Base-by-base conservation (phyloP, 37 sponge, comb jelly and placozoan genomes). In the Mnemiopsis leidyi region DNA sequence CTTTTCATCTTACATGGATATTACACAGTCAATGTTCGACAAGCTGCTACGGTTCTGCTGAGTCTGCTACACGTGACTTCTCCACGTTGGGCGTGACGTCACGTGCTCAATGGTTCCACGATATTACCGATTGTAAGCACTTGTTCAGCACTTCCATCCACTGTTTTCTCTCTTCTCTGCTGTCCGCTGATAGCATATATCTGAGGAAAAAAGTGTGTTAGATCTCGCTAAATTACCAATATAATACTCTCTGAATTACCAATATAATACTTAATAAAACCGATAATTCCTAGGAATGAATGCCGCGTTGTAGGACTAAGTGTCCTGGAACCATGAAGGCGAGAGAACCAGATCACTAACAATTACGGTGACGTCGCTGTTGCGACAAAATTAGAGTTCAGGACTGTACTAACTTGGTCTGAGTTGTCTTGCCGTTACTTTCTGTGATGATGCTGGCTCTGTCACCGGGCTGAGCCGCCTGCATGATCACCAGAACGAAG, bases 101-200 rank as follows among this genome's bases (percentile, higher is more conserved):
- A 34, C 73, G 36, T 34, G 61, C 29, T 85, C 61, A 85, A 61
- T 85, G 90, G 90, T 85, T 85, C 90, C 90, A 85, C 13, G 90
- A 85, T n/a, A 28, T 25, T 3, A 85, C 35, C 2, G 61, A 85
- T 61, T 85, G 90, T n/a, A 85, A 37, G 24, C 61, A 85, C 29
- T 40, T 38, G 90, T 85, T 85, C n/a, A 85, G 40, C 61, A 85
- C 90, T 40, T 85, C 90, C 90, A 85, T 85, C 90, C 90, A 85
- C 23, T 85, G 90, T 39, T 85, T 85, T 39, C 90, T 36, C 24
- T 85, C 90, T 26, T 85, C 90, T 85, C 35, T 36, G 36, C 90
- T 85, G 61, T 85, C 90, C 39, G 90, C 90, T 23, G 61, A 28
- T 26, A 85, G 24, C n/a, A 85, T 7, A 61, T 40, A 85, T 37